Base-by-base conservation (phyloP, 2,113 vertebrate genomes). In the Typhlomys cinereus region DNA sequence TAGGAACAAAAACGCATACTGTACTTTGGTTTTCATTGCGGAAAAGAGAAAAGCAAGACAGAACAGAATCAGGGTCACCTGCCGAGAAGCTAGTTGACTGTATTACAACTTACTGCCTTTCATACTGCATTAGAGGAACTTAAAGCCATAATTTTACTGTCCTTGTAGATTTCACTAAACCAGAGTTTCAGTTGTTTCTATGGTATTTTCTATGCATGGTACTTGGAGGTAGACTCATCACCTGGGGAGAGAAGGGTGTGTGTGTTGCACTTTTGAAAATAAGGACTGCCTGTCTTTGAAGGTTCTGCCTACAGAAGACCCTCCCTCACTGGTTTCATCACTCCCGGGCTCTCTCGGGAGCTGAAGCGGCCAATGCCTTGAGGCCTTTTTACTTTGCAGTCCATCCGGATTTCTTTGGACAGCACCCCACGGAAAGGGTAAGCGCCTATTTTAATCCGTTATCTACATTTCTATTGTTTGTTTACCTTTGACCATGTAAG, bases 341-440 rank as follows among this genome's bases (percentile, higher is more conserved):
- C 86, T 97, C 97, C 21, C 98, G 99, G 96, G 70, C 97, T 75
- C 97, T 99, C 67, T 99, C 99, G 1, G 99, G 98, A 59, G 99
- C 99, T 18, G 99, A 99, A 89, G 98, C 99, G 29, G 96, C 99
- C 94, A 99, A 98, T 85, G 99, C 99, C n/a, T 97, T 99, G 94
- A 98, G 99, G 87, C 99, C 99, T 0, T 99, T 99, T 97, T 99
- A 99, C 96, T 99, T 99, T 94, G 99, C 99, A 2, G 99, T 99
- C 21, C 99, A 99, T 94, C 99, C 99, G 52, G 99, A 99, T 97
- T 99, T 99, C 98, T 99, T 99, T 92, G 99, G 99, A 86, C 99
- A 99, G 95, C 98, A 99, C 96, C 99, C 99, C 78, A 98, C 96
- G 97, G 99, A 99, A 78, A 98, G 99, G 98, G 99, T 99, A 98